Evolutionary conservation across 2,113 vertebrate genomes (phyloP).

Genomic region (Callaeas wilsoni): DNA sequence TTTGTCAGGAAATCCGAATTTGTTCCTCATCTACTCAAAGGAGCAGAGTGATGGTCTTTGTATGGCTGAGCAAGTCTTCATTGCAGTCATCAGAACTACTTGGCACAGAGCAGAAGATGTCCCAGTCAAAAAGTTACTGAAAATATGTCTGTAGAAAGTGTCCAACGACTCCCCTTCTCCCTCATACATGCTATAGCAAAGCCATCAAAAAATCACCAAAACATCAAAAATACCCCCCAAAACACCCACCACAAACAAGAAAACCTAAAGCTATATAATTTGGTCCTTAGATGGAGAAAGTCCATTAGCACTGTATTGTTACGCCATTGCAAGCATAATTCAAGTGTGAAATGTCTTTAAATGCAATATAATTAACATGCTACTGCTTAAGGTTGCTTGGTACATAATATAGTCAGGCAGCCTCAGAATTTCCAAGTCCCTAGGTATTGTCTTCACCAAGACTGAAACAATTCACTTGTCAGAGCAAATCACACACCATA

Average conservation of each 20-base stretch:
- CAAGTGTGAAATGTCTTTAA: conserved; percentile 15
- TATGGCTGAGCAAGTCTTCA: background rate
- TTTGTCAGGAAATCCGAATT: background rate
- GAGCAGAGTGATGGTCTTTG: background rate
- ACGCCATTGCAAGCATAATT: background rate
- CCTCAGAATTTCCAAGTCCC: background rate
- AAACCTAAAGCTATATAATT: background rate
- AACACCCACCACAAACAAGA: background rate
- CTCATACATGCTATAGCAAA: background rate
- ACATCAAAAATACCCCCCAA: fast-evolving
- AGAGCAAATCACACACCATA: background rate
- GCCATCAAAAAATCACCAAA: background rate
- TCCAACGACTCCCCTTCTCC: background rate
- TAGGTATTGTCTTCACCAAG: background rate
- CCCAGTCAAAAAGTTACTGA: background rate
- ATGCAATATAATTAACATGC: conserved; percentile 22
- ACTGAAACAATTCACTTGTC: background rate
- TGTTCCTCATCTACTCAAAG: background rate
- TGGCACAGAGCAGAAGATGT: background rate
- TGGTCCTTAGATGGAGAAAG: background rate
- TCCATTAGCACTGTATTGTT: background rate
- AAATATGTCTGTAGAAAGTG: background rate
- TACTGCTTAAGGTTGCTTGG: background rate
- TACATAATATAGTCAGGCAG: background rate
- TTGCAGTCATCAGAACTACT: background rate